A percentile compares a stretch with the other conserved stretches of the same genome.
Evolutionary conservation across 2,113 vertebrate species (phyloP).

Genomic region (Trichomycterus rosablanca): DNA sequence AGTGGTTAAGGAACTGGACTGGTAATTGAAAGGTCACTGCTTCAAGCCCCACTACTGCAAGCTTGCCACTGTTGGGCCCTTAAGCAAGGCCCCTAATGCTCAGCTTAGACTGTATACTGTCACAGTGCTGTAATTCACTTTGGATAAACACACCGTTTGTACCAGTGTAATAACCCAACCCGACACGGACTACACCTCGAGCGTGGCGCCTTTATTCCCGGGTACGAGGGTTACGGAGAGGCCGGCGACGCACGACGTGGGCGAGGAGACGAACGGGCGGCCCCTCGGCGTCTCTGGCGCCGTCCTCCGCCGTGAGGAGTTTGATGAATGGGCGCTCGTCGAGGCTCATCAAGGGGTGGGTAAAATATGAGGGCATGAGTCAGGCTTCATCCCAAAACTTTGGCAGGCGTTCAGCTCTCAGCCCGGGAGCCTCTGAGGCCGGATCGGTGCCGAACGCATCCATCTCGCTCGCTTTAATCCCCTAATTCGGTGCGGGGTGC

Average conservation of each 20-base stretch:
- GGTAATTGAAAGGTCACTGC: too few species aligned
- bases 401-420: constrained; percentile 47
- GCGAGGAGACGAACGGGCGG: not conserved
- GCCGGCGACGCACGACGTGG: not conserved
- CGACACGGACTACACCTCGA: not conserved
- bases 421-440: constrained; percentile 33
- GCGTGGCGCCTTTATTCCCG: constrained; percentile 5
- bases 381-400: constrained; percentile 38
- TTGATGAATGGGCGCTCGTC: constrained; percentile 49
- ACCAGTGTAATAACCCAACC: not conserved
- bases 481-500: constrained; percentile 28
- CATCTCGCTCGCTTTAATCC: constrained; percentile 36
- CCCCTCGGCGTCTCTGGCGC: constrained; percentile 17
- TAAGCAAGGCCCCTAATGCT: too few species aligned
- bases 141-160: too few species aligned
- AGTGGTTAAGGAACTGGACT: too few species aligned
- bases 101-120: too few species aligned
- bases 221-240: not conserved
- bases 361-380: constrained; percentile 54
- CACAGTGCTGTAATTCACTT: too few species aligned
- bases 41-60: too few species aligned
- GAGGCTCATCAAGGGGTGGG: constrained; percentile 46
- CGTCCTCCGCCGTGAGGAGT: constrained; percentile 29
- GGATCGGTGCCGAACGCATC: constrained; percentile 21
- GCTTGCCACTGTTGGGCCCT: too few species aligned